Evolutionary conservation across 2,113 vertebrate genomes (phyloP), one percentile per base, ranked within the genome.

Genomic region (Thalassarche chlororhynchos): DNA sequence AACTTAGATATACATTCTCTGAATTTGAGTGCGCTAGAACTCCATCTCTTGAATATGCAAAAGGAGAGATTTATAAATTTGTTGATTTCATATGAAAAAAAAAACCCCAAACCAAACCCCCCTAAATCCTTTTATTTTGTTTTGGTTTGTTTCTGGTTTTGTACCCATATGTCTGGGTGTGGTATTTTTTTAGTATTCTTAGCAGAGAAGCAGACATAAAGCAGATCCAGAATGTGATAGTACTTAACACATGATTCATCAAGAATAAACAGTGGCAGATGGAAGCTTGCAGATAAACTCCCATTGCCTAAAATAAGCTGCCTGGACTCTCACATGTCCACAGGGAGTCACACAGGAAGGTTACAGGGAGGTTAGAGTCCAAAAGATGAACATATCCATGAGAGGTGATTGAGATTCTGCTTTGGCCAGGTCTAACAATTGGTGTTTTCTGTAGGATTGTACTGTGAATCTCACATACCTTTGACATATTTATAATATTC

Each of bases 211-310:
- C 8, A 90, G 78, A 92, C 58, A 77, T 69, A 92, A 85, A 96
- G 71, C 82, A 92, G 71, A 93, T 78, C n/a, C 51, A 90, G 79
- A 79, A 74, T 89, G 58, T 70, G 51, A 38, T 32, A 55, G 36
- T 29, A 74, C 29, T 80, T 8, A 6, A 88, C 60, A 75, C 23
- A 34, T 15, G 55, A 94, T 92, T 84, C 38, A 82, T 96, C 55
- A 86, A 42, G 55, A 90, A 74, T 51, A 86, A 92, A 81, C 71
- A 86, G 54, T 54, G 40, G 78, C 90, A 95, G 85, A 93, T 87
- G 84, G 74, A 95, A 94, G 62, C 74, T 79, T 71, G 25, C 25
- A 64, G 44, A 87, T 65, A 82, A 93, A 57, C n/a, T 82, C 14
- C 9, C 5, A 6, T 38, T 82, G 55, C 17, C 32, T 89, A 55